phyloP scores from a whole-genome alignment of 2,113 vertebrate species.

The Elephas maximus region DNA sequence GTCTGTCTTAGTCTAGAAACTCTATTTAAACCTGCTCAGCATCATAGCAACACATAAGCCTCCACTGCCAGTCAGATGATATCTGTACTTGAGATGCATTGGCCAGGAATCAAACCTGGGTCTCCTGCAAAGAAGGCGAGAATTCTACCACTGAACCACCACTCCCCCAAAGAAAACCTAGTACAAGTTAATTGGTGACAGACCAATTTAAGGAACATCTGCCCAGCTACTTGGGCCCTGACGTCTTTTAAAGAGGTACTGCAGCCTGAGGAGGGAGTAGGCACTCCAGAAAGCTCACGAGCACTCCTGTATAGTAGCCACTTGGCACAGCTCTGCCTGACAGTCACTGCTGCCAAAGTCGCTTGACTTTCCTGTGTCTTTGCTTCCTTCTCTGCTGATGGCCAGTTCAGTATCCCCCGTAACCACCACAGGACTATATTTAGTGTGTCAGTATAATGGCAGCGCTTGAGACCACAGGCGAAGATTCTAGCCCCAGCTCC shows the following conservation, averaged over 20 bases:
- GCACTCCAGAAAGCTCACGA: background rate
- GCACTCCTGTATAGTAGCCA: background rate
- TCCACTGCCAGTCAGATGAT: background rate
- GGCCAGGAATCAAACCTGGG: background rate
- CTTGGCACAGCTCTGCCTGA: background rate
- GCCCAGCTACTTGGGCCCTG: background rate
- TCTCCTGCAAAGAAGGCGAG: background rate
- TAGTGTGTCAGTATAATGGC: background rate
- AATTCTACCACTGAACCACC: background rate
- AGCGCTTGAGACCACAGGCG: slow-evolving; percentile 11
- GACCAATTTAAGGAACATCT: background rate
- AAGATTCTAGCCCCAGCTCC: background rate
- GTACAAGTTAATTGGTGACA: background rate
- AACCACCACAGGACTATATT: background rate
- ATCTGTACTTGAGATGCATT: background rate
- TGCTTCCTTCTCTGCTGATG: slow-evolving; percentile 33
- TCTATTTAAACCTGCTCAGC: background rate
- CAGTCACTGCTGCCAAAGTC: background rate
- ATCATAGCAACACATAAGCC: background rate
- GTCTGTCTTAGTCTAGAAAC: background rate
- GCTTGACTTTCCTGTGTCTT: slow-evolving; percentile 22
- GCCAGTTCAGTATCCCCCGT: background rate
- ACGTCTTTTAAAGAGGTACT: background rate
- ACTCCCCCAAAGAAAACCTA: background rate
- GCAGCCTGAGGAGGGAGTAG: background rate